Base-by-base conservation (phyloP, 2,113 vertebrate genomes). In the Clarias batrachus region DNA sequence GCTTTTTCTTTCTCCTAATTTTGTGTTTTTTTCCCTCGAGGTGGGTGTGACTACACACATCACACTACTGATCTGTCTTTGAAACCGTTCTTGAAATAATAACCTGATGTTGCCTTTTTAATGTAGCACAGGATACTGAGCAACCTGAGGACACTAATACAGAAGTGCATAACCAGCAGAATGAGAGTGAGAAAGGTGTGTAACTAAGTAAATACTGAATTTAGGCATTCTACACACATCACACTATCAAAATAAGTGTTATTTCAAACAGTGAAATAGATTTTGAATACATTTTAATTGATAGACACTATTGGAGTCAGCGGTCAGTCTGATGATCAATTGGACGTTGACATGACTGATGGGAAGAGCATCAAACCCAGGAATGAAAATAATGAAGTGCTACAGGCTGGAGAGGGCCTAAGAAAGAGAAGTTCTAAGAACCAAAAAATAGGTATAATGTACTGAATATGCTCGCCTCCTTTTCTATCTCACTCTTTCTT, bases 121-220 rank as follows among this genome's bases (percentile, higher is more conserved):
- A 48, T 70, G 23, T 56, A 84, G 82, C 4, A n/a, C 54, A n/a
- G 52, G 30, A 84, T 21, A 73, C 68, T 71, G 54, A 73, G 27
- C 54, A 60, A 16, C 66, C 52, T 25, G 23, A 73, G 9, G 52
- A 71, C 30, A 60, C 41, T 60, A 21, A 41, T 12, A 71, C 12
- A 37, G 11, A 23, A 17, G 14, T 56, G 9, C 16, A 21, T 3
- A 59, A 59, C 11, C 52, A 37, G 25, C 52, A 83, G 66, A 23
- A 57, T 4, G 30, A 59, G 19, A 59, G 13, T 73, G 41, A 73
- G 33, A 60, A 80, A 80, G 74, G 62, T 65, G 52, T 66, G 21
- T 30, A 37, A 19, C 70, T 52, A 13, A 70, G 63, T 4, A 27
- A 52, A 54, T 48, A 85, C 11, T 78, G 48, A 56, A 33, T 9